A percentile compares a stretch with the other conserved stretches of the same genome.
Conservation (phyloP, 2,113 vertebrate species). For the Herpailurus yagouaroundi region DNA sequence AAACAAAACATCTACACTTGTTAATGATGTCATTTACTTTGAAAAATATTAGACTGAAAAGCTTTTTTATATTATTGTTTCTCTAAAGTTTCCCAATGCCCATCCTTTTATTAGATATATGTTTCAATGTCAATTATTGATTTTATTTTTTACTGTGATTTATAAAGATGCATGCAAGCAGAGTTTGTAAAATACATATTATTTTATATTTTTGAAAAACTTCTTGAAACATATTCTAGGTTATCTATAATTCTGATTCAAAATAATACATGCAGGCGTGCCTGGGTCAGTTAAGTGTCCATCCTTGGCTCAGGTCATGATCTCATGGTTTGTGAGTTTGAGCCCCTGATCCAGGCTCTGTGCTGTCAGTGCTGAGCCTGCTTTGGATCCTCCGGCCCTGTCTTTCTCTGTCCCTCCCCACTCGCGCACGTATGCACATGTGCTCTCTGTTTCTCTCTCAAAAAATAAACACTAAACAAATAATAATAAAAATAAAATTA, state of each 20-base stretch:
- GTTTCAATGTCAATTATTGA: background rate
- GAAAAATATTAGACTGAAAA: background rate
- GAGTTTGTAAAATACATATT: background rate
- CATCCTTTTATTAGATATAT: background rate
- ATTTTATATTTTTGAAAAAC: background rate
- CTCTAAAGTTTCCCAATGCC: background rate
- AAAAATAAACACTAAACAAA: too few species aligned
- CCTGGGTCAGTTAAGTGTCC: too few species aligned
- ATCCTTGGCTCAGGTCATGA: too few species aligned
- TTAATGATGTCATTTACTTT: background rate
- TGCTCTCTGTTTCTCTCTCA: too few species aligned
- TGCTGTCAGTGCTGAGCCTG: too few species aligned
- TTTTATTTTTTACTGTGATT: slow-evolving; percentile 8
- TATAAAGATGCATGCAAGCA: background rate
- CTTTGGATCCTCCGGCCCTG: too few species aligned
- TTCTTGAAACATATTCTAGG: background rate
- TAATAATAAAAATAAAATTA: too few species aligned
- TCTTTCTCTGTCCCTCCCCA: too few species aligned
- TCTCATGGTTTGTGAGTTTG: too few species aligned
- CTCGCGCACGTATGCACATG: too few species aligned
- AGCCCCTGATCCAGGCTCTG: too few species aligned
- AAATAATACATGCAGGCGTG: background rate
- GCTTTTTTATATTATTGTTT: background rate
- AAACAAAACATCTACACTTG: background rate
- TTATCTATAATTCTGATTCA: background rate